Conservation (phyloP, 2,888 invertebrate species). For the Nephrotoma guestfalica region DNA sequence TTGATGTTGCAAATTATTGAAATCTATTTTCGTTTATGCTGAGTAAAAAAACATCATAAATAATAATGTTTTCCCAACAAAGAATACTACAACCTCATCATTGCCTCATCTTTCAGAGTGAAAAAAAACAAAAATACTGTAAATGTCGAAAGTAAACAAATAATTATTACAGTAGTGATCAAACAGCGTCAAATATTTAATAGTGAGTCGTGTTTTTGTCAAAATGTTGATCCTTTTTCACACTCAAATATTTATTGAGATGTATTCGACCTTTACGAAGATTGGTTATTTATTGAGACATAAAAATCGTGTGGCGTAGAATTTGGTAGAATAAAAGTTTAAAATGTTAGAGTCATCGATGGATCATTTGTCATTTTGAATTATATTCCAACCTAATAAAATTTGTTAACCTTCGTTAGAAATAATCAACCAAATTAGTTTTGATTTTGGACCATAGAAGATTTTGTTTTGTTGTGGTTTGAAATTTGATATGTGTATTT, state of each 20-base stretch:
- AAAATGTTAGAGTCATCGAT: not conserved
- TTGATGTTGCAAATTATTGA: not conserved
- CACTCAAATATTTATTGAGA: not conserved
- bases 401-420: not conserved
- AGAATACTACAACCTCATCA: not conserved
- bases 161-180: not conserved
- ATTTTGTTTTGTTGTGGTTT: not conserved
- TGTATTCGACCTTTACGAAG: not conserved
- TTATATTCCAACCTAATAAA: not conserved
- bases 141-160: not conserved
- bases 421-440: not conserved
- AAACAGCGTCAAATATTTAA: not conserved
- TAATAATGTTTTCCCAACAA: not conserved
- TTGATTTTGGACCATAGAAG: not conserved
- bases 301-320: not conserved
- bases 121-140: not conserved
- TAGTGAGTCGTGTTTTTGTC: not conserved
- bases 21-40: not conserved
- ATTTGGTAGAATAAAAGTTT: not conserved
- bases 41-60: not conserved
- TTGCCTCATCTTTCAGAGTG: not conserved
- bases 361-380: not conserved
- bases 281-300: too few species aligned
- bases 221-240: not conserved
- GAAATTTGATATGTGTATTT: not conserved